Percentiles rank a stretch among this genome's conserved stretches.
Evolutionary conservation across 2,797 vertebrate genomes (phyloP).

Genomic region (Melanogrammus aeglefinus): DNA sequence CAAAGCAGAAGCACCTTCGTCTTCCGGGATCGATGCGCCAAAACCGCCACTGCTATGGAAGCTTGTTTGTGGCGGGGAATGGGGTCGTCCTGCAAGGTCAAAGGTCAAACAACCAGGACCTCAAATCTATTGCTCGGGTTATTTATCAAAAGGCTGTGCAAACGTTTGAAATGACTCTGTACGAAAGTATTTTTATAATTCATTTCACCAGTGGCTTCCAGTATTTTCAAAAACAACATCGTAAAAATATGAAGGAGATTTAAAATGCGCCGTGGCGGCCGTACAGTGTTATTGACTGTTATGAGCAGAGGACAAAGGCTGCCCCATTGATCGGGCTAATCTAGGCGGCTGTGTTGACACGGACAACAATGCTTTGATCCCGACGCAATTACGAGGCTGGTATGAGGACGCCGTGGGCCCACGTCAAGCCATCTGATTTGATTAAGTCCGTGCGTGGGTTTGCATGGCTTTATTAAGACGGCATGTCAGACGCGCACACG

Average conservation of each 20-base stretch:
- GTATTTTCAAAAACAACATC: not conserved
- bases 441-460: not conserved
- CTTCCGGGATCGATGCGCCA: too few species aligned
- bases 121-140: too few species aligned
- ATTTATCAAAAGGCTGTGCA: too few species aligned
- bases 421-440: constrained; percentile 12
- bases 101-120: too few species aligned
- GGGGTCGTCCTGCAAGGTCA: too few species aligned
- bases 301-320: constrained; percentile 13
- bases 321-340: constrained; percentile 22
- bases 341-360: not conserved
- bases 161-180: too few species aligned
- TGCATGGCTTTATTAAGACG: not conserved
- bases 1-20: too few species aligned
- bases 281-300: constrained; percentile 9
- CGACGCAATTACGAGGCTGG: constrained; percentile 19
- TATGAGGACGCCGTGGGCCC: constrained; percentile 14
- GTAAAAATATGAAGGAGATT: not conserved
- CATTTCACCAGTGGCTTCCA: too few species aligned
- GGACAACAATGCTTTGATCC: not conserved
- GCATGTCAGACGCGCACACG: not conserved
- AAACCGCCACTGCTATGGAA: too few species aligned
- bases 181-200: too few species aligned
- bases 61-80: too few species aligned
- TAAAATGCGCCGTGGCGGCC: constrained; percentile 5